Evolutionary conservation across 2,113 vertebrate species (phyloP).

Genomic region (Neotoma lepida): DNA sequence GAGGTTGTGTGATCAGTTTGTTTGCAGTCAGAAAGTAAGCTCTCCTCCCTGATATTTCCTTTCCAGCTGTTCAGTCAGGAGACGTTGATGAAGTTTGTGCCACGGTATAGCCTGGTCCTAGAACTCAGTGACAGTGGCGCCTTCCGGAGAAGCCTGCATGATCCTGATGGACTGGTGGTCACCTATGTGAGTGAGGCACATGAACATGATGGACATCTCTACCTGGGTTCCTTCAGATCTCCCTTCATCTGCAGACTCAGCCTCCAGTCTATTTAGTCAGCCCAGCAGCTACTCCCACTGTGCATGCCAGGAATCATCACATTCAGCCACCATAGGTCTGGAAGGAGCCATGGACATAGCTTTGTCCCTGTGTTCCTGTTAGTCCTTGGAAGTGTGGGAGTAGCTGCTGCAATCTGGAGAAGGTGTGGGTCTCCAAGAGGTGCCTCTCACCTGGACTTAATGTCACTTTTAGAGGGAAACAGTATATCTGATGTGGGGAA

Average conservation of each 20-base stretch:
- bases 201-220: conserved; percentile 92
- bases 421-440: not conserved
- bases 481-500: not conserved
- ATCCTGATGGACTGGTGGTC: conserved; percentile 90
- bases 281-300: not conserved
- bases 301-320: not conserved
- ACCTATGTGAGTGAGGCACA: conserved; percentile 93
- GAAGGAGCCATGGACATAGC: conserved; percentile 20
- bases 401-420: not conserved
- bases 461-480: not conserved
- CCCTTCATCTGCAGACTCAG: conserved; percentile 92
- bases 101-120: conserved; percentile 93
- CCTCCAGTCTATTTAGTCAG: conserved; percentile 85
- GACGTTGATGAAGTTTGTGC: conserved; percentile 90
- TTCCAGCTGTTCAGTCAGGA: conserved; percentile 93
- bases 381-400: not conserved
- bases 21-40: not conserved
- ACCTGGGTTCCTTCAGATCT: conserved; percentile 95
- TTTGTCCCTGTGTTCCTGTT: not conserved
- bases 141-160: conserved; percentile 94
- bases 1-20: not conserved
- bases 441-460: not conserved
- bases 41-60: conserved; percentile 41
- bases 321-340: conserved; percentile 7
- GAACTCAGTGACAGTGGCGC: conserved; percentile 93